A percentile compares a stretch with the other conserved stretches of the same genome.
Evolutionary conservation across 2,888 invertebrate species (phyloP).

Genomic region (Neoitamus cyanurus): DNA sequence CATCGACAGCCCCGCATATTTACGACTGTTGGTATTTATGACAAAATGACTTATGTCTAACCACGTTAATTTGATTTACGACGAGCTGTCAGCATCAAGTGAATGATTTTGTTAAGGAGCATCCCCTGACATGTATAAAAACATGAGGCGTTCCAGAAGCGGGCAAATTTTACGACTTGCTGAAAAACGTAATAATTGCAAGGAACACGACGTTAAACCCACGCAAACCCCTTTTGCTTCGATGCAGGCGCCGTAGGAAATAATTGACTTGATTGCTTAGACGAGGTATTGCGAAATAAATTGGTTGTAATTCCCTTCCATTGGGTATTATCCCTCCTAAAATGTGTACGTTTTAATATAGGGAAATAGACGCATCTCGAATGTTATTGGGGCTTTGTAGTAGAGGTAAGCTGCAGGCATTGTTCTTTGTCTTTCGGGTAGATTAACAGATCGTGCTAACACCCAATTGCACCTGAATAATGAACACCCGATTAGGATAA

Average conservation of each 20-base stretch:
- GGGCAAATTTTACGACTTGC: not conserved
- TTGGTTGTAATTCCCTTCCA: not conserved
- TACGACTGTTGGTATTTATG: constrained; percentile 40
- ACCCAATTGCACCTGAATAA: no score
- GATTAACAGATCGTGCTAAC: no score
- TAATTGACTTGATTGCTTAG: not conserved
- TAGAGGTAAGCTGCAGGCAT: no score
- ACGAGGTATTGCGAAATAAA: not conserved
- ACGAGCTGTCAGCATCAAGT: not conserved
- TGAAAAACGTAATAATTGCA: not conserved
- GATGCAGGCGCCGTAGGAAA: not conserved
- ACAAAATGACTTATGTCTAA: constrained; percentile 41
- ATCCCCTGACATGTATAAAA: not conserved
- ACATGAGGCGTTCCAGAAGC: not conserved
- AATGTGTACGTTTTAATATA: not conserved
- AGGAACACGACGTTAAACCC: not conserved
- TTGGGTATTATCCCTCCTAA: not conserved
- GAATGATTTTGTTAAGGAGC: constrained; percentile 9
- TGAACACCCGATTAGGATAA: no score
- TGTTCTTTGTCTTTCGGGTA: no score
- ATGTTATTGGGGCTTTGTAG: not conserved
- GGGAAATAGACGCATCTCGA: not conserved
- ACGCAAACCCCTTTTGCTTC: not conserved
- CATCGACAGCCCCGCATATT: constrained; percentile 25
- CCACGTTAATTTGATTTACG: constrained; percentile 17